These are phyloP conservation scores for Melierax canorus DNA, from an alignment of 2,113 vertebrate species.

Conservation along the genomic window DNA sequence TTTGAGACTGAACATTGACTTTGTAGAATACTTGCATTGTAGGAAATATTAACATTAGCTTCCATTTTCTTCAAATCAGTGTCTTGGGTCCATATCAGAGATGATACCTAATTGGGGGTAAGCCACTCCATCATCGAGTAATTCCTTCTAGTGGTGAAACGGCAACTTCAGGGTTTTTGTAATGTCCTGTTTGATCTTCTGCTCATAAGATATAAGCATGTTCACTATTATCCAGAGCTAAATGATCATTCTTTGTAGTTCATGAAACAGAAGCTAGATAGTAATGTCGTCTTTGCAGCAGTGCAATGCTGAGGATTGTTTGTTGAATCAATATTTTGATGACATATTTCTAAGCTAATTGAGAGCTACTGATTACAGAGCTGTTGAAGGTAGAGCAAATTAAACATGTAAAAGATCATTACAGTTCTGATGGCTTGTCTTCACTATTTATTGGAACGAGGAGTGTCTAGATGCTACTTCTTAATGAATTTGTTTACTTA, in stretches of 20 bases:
- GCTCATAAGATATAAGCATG: background rate
- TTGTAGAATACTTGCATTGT: background rate
- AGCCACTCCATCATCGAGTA: background rate
- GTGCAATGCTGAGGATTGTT: background rate
- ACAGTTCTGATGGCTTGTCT: background rate
- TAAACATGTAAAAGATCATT: background rate
- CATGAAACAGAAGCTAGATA: background rate
- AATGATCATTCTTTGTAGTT: background rate
- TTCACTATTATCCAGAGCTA: background rate
- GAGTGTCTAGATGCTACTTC: background rate
- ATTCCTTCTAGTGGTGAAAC: background rate
- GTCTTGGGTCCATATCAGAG: background rate
- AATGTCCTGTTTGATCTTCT: background rate
- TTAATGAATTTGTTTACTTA: slow-evolving; percentile 11
- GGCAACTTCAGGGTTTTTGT: background rate
- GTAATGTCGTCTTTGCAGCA: background rate
- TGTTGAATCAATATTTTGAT: slow-evolving; percentile 50
- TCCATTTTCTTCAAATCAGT: background rate
- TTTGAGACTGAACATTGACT: background rate
- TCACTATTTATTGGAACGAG: background rate
- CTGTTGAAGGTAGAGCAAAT: background rate
- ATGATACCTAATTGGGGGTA: background rate
- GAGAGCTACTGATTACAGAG: slow-evolving; percentile 17
- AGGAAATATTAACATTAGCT: background rate
- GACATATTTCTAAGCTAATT: slow-evolving; percentile 34